Evolutionary conservation across 2,888 invertebrate genomes (phyloP).

Genomic region (Acholoe squamosa): DNA sequence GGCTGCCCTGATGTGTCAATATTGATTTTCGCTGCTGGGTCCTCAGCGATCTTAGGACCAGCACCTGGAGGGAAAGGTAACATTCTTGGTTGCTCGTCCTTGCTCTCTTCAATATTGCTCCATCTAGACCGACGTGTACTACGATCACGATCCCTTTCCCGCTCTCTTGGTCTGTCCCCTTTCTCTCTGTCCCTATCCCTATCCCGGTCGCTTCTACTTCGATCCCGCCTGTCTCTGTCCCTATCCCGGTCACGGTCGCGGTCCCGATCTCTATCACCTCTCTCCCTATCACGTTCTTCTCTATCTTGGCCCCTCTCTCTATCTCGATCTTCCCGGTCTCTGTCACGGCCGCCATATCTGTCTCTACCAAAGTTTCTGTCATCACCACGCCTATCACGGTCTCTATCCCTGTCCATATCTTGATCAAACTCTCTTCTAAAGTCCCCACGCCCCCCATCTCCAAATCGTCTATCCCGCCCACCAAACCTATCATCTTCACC

Average conservation of each 20-base stretch:
- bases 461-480: constrained; percentile 22
- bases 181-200: constrained; percentile 20
- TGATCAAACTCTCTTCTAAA: constrained; percentile 44
- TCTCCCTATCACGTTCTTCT: constrained; percentile 1
- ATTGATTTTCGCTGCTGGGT: neutral
- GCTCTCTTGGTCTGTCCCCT: neutral
- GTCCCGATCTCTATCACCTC: constrained; percentile 15
- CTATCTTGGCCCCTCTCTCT: constrained; percentile 34
- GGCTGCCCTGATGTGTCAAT: neutral
- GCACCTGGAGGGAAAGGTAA: neutral
- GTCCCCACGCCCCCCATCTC: constrained; percentile 19
- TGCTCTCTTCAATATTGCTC: constrained; percentile 28
- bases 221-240: neutral
- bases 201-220: neutral
- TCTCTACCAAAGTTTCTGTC: constrained; percentile 33
- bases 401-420: constrained; percentile 40
- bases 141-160: constrained; percentile 22
- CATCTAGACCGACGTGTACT: neutral
- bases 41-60: neutral
- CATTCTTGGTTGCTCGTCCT: constrained; percentile 1
- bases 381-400: constrained; percentile 43
- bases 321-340: constrained; percentile 30
- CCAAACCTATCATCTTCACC: constrained; percentile 8
- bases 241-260: constrained; percentile 4
- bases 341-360: constrained; percentile 31